These are phyloP conservation scores for Mionectes olivaceus DNA, from an alignment of 2,797 vertebrate genomes.

Conservation along the genomic window DNA sequence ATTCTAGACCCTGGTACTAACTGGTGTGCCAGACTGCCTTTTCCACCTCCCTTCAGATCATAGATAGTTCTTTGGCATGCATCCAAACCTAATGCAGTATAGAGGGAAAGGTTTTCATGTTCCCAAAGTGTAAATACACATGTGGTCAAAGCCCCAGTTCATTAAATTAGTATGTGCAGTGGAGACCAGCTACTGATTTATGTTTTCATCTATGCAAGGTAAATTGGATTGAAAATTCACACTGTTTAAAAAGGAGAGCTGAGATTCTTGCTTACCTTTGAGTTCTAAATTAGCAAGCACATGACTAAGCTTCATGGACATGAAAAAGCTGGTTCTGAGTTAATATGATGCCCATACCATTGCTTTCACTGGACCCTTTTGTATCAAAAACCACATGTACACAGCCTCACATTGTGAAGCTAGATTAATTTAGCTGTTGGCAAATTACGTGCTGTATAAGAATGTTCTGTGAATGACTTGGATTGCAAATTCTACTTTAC, in stretches of 20 bases:
- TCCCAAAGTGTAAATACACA: neutral
- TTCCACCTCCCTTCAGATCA: neutral
- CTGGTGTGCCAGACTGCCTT: neutral
- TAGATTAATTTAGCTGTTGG: constrained; percentile 76
- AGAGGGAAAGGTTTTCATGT: constrained; percentile 22
- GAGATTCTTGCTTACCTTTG: constrained; percentile 44
- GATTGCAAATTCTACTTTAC: constrained; percentile 66
- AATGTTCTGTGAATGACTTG: constrained; percentile 51
- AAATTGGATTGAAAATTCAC: constrained; percentile 64
- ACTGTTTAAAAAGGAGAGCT: constrained; percentile 40
- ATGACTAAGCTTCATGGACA: constrained; percentile 13
- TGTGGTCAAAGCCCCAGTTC: constrained; percentile 36
- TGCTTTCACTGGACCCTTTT: constrained; percentile 56
- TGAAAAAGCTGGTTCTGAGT: constrained; percentile 24
- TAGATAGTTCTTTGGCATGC: neutral
- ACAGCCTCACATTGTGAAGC: constrained; percentile 57
- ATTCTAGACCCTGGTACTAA: neutral
- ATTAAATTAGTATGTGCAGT: constrained; percentile 34
- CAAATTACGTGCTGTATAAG: constrained; percentile 67
- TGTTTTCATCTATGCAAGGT: constrained; percentile 61
- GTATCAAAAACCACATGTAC: constrained; percentile 58
- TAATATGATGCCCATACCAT: neutral
- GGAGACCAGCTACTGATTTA: constrained; percentile 49
- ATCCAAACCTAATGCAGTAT: neutral
- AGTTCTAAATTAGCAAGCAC: constrained; percentile 50